These are phyloP conservation scores for Amyelois transitella DNA, from an alignment of 1,140 invertebrate genomes.

Conservation along the genomic window DNA sequence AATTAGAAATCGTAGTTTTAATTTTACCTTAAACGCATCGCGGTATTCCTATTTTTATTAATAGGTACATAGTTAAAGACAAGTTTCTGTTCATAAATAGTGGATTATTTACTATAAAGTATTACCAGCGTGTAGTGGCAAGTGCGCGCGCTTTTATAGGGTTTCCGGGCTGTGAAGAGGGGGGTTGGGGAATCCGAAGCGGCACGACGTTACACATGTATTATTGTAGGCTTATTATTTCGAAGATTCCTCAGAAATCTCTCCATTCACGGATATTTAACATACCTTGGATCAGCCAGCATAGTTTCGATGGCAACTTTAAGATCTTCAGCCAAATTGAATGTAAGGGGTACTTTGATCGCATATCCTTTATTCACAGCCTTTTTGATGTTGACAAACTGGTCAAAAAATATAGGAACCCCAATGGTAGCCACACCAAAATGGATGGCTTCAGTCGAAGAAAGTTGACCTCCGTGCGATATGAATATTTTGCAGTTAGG, in stretches of 20 bases:
- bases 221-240: neutral
- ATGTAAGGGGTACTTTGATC: constrained; percentile 16
- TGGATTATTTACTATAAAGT: neutral
- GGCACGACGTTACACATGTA: neutral
- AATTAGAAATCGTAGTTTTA: too few species aligned
- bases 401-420: constrained; percentile 80
- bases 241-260: too few species aligned
- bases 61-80: too few species aligned
- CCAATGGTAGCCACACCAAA: constrained; percentile 79
- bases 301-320: constrained; percentile 27
- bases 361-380: constrained; percentile 34
- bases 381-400: constrained; percentile 68
- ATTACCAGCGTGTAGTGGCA: too few species aligned
- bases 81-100: neutral
- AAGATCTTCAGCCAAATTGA: constrained; percentile 16
- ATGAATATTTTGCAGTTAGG: constrained; percentile 79
- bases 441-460: constrained; percentile 78
- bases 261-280: constrained; percentile 2
- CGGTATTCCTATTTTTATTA: too few species aligned
- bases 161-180: neutral
- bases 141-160: too few species aligned
- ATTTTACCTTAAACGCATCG: too few species aligned
- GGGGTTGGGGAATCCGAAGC: too few species aligned
- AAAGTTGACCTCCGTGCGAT: constrained; percentile 81
- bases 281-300: constrained; percentile 21